These are phyloP conservation scores for Pseudomyrmex dendroicus DNA, from an alignment of 1,140 invertebrate species.

Conservation along the genomic window DNA sequence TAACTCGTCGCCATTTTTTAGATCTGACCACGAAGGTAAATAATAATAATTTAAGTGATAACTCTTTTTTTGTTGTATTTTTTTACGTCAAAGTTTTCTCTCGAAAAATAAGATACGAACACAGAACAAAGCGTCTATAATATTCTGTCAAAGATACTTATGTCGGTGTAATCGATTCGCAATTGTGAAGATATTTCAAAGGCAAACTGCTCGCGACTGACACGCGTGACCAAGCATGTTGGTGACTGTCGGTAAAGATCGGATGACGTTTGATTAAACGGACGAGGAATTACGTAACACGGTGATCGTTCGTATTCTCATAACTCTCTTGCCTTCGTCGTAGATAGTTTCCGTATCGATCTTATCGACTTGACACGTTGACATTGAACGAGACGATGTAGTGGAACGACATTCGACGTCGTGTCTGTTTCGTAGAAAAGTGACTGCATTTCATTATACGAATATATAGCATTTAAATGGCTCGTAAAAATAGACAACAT, in stretches of 20 bases:
- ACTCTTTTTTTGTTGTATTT: neutral
- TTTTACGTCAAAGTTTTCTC: neutral
- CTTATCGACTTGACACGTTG: conserved; percentile 32
- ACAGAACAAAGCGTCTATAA: neutral
- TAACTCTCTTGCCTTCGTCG: neutral
- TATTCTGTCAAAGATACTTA: conserved; percentile 13
- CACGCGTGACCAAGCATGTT: neutral
- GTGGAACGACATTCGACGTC: neutral
- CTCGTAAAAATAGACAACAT: neutral
- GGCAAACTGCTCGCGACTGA: conserved; percentile 15
- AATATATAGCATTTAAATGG: neutral
- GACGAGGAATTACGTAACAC: conserved; percentile 41
- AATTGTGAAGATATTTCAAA: conserved; percentile 33
- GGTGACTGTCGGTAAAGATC: conserved; percentile 34
- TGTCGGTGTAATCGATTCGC: conserved; percentile 17
- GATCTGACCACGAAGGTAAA: no score
- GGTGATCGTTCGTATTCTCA: conserved; percentile 34
- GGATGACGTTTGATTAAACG: conserved; percentile 36
- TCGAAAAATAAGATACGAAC: neutral
- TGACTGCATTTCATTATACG: conserved; percentile 14
- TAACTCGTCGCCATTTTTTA: no score
- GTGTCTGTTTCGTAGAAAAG: neutral
- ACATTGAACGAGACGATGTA: conserved; percentile 29
- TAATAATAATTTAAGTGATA: neutral
- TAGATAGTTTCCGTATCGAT: conserved; percentile 49